These are phyloP conservation scores for Lasioglossum figueresi DNA, from an alignment of 2,888 invertebrate species.

Conservation along the genomic window DNA sequence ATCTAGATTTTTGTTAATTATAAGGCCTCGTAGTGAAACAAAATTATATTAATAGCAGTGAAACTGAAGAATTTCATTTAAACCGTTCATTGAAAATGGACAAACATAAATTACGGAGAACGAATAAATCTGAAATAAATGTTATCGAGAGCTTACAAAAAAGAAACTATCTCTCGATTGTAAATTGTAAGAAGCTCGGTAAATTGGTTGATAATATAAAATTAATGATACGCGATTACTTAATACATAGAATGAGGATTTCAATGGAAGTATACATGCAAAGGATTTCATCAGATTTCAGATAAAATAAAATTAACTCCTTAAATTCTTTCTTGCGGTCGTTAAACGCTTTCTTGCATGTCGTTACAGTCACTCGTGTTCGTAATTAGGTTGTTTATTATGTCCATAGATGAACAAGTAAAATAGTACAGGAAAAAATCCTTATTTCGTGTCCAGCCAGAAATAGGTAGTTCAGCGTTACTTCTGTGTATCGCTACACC, in stretches of 20 bases:
- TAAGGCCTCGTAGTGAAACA: background rate
- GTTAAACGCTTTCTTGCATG: too few species aligned
- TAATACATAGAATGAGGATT: too few species aligned
- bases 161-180: background rate
- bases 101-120: background rate
- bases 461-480: background rate
- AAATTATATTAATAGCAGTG: background rate
- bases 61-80: background rate
- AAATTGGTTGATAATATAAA: background rate
- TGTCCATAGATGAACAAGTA: background rate
- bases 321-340: background rate
- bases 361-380: too few species aligned
- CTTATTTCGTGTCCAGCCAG: background rate
- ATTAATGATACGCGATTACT: background rate
- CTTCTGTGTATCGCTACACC: background rate
- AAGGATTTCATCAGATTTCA: background rate
- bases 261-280: too few species aligned
- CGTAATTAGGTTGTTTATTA: background rate
- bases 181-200: background rate
- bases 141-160: too few species aligned
- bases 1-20: background rate
- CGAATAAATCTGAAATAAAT: background rate
- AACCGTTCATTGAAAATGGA: background rate
- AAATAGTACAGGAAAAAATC: constrained; percentile 11
- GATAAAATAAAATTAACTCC: background rate